Evolutionary conservation across 2,888 invertebrate species (phyloP), one percentile per base, ranked within the genome.

Genomic region (Calameuta idolon): DNA sequence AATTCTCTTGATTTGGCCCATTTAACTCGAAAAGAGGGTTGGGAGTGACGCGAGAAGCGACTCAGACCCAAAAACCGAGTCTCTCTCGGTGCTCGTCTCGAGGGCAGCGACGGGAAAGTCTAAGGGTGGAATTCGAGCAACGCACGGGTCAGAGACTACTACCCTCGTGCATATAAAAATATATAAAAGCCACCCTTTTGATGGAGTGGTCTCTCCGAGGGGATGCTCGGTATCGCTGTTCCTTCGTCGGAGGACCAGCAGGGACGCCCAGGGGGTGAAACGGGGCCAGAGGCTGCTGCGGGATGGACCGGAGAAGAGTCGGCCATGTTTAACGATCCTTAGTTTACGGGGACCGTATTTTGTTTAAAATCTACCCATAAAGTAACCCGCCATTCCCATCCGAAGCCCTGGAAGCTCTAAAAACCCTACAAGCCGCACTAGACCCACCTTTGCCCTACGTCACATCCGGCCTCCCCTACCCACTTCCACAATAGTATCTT

Each of bases 151-250:
- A 71, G 71, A 55, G 55, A 9, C 55, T 55, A 55, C 31, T n/a
- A n/a, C 55, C 55, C 55, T 55, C 55, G 55, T 55, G 55, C 55
- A 55, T 55, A 55, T 55, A 55, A 55, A 55, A 55, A 55, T 55
- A 55, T 55, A 90, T 89, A 89, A 90, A 89, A 88, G 87, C 87
- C 85, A 87, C 88, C 87, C 86, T 87, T 90, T 88, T 90, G 90
- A 90, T 90, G 85, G 90, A 90, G 89, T 88, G 87, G 88, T 85
- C 87, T 89, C 87, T 89, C 87, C 82, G 85, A 82, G 81, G 79
- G 80, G 80, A 79, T 82, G 74, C 55, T 74, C 80, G 85, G 85
- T 88, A 88, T 87, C 86, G 85, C 81, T 84, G 85, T 84, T 83
- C 84, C 82, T 84, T 83, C 83, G 79, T 86, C 86, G 82, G 87